phyloP scores from a whole-genome alignment of 2,888 invertebrate genomes.

The Leptura quadrifasciata region DNA sequence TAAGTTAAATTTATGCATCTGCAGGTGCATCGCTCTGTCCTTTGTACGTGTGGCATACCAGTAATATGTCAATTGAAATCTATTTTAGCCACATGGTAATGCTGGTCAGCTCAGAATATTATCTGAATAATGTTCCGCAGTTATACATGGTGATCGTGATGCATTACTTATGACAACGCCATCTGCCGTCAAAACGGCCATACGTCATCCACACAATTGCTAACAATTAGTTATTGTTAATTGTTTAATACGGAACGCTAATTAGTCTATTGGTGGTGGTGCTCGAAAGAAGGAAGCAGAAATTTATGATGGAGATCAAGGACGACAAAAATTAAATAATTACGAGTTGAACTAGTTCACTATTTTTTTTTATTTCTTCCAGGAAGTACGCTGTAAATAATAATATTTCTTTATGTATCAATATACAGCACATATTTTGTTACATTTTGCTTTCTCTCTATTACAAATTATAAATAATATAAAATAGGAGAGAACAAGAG shows the following conservation, averaged over 20 bases:
- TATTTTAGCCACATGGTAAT: conserved; percentile 47
- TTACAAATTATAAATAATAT: no score
- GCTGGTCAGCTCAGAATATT: conserved; percentile 52
- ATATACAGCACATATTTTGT: no score
- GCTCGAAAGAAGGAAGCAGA: neutral
- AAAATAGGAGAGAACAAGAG: no score
- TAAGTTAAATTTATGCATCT: conserved; percentile 53
- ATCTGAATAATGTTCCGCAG: conserved; percentile 58
- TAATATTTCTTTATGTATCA: no score
- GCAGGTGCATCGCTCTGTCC: conserved; percentile 49
- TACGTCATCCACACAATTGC: conserved; percentile 53
- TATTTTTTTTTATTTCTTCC: no score
- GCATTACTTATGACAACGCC: conserved; percentile 55
- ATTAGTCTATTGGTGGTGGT: conserved; percentile 10
- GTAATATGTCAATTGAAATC: conserved; percentile 54
- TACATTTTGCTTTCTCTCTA: no score
- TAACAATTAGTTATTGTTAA: conserved; percentile 52
- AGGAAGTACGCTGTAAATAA: no score
- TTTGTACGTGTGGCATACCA: conserved; percentile 46
- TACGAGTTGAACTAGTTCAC: no score
- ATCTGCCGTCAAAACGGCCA: conserved; percentile 55
- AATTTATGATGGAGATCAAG: no score
- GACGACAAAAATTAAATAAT: no score
- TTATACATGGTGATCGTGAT: conserved; percentile 56
- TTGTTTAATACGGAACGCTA: conserved; percentile 38